Percentiles rank a stretch among this genome's conserved stretches.
These are phyloP conservation scores for Amiota minor DNA, from an alignment of 2,888 invertebrate species.

Conservation along the genomic window DNA sequence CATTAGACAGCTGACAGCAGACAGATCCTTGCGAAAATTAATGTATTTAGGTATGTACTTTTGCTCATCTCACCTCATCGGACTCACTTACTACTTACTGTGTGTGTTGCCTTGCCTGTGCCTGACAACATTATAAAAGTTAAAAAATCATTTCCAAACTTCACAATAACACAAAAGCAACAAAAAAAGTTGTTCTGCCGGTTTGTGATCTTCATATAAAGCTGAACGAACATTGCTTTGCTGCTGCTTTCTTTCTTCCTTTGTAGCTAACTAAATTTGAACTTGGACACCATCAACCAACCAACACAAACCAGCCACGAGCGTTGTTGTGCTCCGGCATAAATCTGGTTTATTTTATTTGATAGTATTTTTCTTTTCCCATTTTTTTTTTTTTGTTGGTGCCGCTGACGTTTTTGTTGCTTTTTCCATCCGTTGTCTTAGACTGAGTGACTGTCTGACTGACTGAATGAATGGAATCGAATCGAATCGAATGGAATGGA, in stretches of 20 bases:
- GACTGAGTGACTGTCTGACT: too few relatives aligned
- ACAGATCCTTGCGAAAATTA: slow-evolving; percentile 13
- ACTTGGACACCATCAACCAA: slow-evolving; percentile 57
- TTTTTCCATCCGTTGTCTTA: neutral
- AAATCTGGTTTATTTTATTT: slow-evolving; percentile 57
- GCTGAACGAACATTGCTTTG: slow-evolving; percentile 37
- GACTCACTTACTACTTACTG: neutral
- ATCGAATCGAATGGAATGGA: too few relatives aligned
- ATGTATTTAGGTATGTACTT: neutral
- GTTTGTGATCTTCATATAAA: slow-evolving; percentile 55
- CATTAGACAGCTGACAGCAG: too few relatives aligned
- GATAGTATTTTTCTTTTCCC: slow-evolving; percentile 39
- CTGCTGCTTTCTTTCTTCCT: slow-evolving; percentile 59
- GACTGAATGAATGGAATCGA: too few relatives aligned
- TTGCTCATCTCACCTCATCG: neutral
- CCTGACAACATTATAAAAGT: neutral
- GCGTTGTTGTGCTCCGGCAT: slow-evolving; percentile 30
- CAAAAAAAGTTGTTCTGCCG: slow-evolving; percentile 59
- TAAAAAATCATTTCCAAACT: slow-evolving; percentile 9
- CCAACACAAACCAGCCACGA: neutral
- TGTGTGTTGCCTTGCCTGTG: too few relatives aligned
- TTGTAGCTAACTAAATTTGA: slow-evolving; percentile 54
- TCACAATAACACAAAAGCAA: neutral
- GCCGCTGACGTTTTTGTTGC: neutral
- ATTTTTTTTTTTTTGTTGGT: neutral